Evolutionary conservation across 2,888 invertebrate species (phyloP).

Genomic region (Saturnia japonica): DNA sequence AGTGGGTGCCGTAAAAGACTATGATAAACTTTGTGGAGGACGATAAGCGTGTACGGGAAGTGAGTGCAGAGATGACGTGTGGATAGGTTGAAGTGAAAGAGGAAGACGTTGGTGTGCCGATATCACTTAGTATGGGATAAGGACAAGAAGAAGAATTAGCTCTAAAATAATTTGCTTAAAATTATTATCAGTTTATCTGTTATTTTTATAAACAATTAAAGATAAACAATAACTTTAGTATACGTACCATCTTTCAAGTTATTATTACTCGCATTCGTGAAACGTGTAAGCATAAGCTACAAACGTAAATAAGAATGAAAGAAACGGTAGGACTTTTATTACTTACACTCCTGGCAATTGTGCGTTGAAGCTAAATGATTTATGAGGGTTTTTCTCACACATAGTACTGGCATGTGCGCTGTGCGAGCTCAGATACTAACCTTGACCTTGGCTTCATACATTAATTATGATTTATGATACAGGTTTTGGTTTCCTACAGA

Average conservation of each 20-base stretch:
- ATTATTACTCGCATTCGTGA: background rate
- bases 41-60: too few relatives aligned
- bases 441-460: conserved; percentile 19
- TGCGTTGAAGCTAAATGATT: conserved; percentile 35
- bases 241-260: background rate
- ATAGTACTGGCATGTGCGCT: conserved; percentile 17
- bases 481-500: background rate
- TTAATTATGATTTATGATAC: conserved; percentile 5
- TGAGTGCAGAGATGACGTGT: too few relatives aligned
- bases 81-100: too few relatives aligned
- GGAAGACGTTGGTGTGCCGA: too few relatives aligned
- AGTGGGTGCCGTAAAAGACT: too few relatives aligned
- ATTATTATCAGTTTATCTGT: too few relatives aligned
- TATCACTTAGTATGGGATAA: too few relatives aligned
- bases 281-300: background rate
- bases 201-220: too few relatives aligned
- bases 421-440: conserved; percentile 1
- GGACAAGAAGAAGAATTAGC: too few relatives aligned
- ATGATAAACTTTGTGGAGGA: too few relatives aligned
- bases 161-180: too few relatives aligned
- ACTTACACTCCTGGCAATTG: conserved; percentile 31
- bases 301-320: conserved; percentile 11
- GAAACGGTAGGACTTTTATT: conserved; percentile 36
- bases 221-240: background rate
- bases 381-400: conserved; percentile 38